Conservation (phyloP, 2,113 vertebrate genomes). For the Clarias magur region DNA sequence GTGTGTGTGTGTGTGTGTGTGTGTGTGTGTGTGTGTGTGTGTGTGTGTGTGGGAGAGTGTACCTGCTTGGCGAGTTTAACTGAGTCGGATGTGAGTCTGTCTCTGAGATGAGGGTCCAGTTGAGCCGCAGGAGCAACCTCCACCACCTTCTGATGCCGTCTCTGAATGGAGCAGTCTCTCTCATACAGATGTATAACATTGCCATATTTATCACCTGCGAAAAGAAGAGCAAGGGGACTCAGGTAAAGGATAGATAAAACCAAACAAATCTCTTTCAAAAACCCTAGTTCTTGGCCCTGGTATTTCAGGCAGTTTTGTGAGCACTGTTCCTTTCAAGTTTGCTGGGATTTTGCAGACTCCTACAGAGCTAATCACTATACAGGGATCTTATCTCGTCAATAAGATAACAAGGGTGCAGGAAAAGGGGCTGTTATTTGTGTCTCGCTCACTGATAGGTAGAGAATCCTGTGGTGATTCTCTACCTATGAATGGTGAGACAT, state of each 20-base stretch:
- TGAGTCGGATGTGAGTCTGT: constrained; percentile 72
- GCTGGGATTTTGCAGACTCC: constrained; percentile 1
- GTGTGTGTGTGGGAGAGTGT: background rate
- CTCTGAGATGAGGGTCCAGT: constrained; percentile 70
- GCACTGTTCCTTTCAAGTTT: background rate
- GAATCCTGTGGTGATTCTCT: background rate
- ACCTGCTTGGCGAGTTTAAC: constrained; percentile 79
- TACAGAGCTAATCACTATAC: constrained; percentile 15
- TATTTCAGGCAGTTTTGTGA: background rate
- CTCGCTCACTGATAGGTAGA: background rate
- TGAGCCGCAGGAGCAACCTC: constrained; percentile 76
- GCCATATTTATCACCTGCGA: constrained; percentile 85
- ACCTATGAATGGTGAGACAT: no score
- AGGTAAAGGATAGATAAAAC: background rate
- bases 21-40: constrained; percentile 11
- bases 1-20: constrained; percentile 2
- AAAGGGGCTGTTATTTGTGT: background rate
- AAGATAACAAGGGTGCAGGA: constrained; percentile 21
- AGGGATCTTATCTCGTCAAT: constrained; percentile 13
- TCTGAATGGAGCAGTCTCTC: constrained; percentile 92
- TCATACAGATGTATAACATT: constrained; percentile 90
- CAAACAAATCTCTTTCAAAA: background rate
- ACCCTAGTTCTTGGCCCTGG: background rate
- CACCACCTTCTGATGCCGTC: constrained; percentile 87
- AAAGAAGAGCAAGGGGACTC: background rate